Conservation (phyloP, 2,797 vertebrate genomes). For the Bufotes viridis region DNA sequence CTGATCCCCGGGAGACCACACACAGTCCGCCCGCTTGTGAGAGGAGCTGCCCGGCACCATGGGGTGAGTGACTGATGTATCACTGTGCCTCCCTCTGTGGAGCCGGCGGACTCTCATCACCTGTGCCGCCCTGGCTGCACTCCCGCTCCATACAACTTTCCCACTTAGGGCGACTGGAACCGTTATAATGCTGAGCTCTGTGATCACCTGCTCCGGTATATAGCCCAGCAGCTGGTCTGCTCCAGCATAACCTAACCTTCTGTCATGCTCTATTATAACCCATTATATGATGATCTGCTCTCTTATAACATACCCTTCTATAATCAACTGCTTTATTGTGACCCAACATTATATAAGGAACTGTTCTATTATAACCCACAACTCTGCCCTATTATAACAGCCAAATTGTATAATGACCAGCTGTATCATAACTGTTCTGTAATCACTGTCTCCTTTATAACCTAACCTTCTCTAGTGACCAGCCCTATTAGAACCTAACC, state of each 20-base stretch:
- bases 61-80: constrained; percentile 33
- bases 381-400: neutral
- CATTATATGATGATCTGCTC: neutral
- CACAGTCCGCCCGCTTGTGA: neutral
- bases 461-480: neutral
- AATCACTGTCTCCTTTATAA: neutral
- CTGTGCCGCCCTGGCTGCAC: neutral
- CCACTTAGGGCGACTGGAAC: neutral
- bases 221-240: neutral
- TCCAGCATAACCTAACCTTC: neutral
- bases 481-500: neutral
- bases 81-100: neutral
- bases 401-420: neutral
- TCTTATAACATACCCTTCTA: neutral
- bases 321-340: neutral
- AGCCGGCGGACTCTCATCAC: neutral
- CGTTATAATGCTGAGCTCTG: neutral
- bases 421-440: neutral
- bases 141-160: neutral
- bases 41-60: constrained; percentile 29
- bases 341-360: neutral
- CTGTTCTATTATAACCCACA: neutral
- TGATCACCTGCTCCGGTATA: neutral
- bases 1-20: constrained; percentile 34
- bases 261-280: neutral